phyloP scores from a whole-genome alignment of 1,140 invertebrate species.

The Zaprionus inermis region DNA sequence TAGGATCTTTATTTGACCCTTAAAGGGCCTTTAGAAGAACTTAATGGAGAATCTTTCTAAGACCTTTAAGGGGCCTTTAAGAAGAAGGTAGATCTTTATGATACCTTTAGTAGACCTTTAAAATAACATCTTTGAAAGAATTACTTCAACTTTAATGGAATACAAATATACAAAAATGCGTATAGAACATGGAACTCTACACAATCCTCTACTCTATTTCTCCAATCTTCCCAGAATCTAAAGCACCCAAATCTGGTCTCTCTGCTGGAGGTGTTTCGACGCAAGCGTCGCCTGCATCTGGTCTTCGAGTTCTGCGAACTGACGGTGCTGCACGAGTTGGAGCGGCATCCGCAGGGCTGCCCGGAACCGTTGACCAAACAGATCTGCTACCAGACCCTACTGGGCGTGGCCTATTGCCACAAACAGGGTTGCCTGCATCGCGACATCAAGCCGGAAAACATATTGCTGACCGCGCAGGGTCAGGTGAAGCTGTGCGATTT shows the following conservation, averaged over 20 bases:
- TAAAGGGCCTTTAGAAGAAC: too few relatives aligned
- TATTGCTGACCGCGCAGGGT: slow-evolving; percentile 96
- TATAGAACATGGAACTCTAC: too few relatives aligned
- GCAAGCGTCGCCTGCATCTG: slow-evolving; percentile 97
- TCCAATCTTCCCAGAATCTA: slow-evolving; percentile 90
- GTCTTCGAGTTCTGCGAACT: slow-evolving; percentile 99
- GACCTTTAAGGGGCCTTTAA: too few relatives aligned
- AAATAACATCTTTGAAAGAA: too few relatives aligned
- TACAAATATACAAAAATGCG: too few relatives aligned
- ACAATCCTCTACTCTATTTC: background rate
- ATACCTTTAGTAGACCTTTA: too few relatives aligned
- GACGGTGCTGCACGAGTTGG: slow-evolving; percentile 98
- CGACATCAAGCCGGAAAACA: slow-evolving; percentile 99
- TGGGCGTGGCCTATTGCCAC: slow-evolving; percentile 98
- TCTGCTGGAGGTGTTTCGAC: slow-evolving; percentile 98
- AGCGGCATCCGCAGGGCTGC: slow-evolving; percentile 93
- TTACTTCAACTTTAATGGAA: too few relatives aligned
- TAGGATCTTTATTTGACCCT: too few relatives aligned
- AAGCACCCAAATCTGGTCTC: slow-evolving; percentile 99
- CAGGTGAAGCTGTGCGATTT: slow-evolving; percentile 99
- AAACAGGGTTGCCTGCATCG: slow-evolving; percentile 97
- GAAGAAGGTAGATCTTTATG: too few relatives aligned
- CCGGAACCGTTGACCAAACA: slow-evolving; percentile 95
- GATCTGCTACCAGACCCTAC: slow-evolving; percentile 97
- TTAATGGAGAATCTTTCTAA: too few relatives aligned